A percentile compares a stretch with the other conserved stretches of the same genome.
Conservation (phyloP, 2,797 vertebrate species). For the Holocentrus rufus region DNA sequence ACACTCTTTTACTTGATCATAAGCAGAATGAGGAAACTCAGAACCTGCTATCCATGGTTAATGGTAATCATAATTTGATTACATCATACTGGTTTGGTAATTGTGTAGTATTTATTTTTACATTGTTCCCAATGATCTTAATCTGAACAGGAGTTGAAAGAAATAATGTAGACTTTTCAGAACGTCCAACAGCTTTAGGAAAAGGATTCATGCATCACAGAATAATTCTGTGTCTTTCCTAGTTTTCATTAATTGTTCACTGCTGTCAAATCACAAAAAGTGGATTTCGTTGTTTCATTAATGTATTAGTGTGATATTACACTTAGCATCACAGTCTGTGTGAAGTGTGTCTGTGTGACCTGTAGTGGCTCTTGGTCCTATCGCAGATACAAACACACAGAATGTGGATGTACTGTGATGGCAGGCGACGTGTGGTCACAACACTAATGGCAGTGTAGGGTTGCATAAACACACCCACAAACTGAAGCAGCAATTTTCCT, state of each 20-base stretch:
- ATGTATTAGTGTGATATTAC: constrained; percentile 11
- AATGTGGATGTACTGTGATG: constrained; percentile 74
- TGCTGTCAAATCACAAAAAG: constrained; percentile 15
- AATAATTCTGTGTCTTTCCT: not conserved
- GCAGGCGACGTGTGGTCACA: constrained; percentile 80
- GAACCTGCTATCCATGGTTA: not conserved
- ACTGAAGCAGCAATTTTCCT: constrained; percentile 83
- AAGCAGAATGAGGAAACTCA: not conserved
- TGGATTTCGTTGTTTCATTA: constrained; percentile 20
- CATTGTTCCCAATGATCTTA: not conserved
- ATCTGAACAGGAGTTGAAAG: not conserved
- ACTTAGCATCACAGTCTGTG: constrained; percentile 2
- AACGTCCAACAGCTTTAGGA: not conserved
- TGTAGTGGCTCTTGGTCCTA: constrained; percentile 55
- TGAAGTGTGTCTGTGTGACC: constrained; percentile 31
- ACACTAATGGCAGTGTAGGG: constrained; percentile 83
- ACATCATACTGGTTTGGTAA: constrained; percentile 13
- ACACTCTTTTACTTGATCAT: constrained; percentile 3
- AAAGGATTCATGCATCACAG: not conserved
- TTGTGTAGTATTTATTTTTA: not conserved
- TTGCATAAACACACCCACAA: constrained; percentile 85
- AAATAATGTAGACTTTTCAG: not conserved
- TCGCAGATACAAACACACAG: constrained; percentile 77
- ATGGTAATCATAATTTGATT: not conserved
- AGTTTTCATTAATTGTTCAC: constrained; percentile 15